Evolutionary conservation across 37 sponge, comb jelly and placozoan genomes (phyloP).

Genomic region (Chondrilla cf. caribensis): DNA sequence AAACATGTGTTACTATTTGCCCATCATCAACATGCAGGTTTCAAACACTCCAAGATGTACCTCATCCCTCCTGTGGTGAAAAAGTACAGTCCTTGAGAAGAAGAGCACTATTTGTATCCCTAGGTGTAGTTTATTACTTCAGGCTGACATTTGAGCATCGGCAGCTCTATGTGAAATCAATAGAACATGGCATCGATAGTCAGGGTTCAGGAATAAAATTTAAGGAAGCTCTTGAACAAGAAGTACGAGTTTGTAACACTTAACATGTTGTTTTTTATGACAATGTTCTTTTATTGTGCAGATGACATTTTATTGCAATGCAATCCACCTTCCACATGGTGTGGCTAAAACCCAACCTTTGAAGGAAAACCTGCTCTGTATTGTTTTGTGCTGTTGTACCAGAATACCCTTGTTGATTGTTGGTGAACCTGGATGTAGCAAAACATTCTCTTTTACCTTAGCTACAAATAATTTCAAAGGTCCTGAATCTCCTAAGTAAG

Average conservation of each 20-base stretch:
- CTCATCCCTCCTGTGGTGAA: too few species aligned
- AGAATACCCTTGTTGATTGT: slow-evolving; percentile 86
- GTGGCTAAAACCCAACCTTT: slow-evolving; percentile 85
- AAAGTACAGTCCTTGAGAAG: not conserved
- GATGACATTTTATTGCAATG: slow-evolving; percentile 49
- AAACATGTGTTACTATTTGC: too few species aligned
- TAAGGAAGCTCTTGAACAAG: not conserved
- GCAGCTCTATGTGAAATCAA: slow-evolving; percentile 25
- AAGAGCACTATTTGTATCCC: slow-evolving; percentile 62
- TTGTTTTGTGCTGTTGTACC: slow-evolving; percentile 70
- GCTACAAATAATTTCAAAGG: slow-evolving; percentile 81
- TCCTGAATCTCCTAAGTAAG: slow-evolving; percentile 49
- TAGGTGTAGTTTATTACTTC: slow-evolving; percentile 89
- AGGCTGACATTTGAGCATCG: slow-evolving; percentile 56
- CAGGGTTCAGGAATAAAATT: not conserved
- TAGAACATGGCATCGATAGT: not conserved
- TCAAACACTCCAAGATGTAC: too few species aligned
- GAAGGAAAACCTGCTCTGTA: slow-evolving; percentile 91
- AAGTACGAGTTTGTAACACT: slow-evolving; percentile 11
- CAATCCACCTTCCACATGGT: slow-evolving; percentile 72
- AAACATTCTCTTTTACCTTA: slow-evolving; percentile 91
- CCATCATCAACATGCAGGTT: too few species aligned
- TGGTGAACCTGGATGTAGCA: slow-evolving; percentile 87
- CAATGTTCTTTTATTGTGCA: not conserved
- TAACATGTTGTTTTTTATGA: not conserved